These are phyloP conservation scores for Catocala nupta DNA, from an alignment of 2,888 invertebrate genomes.

Conservation along the genomic window DNA sequence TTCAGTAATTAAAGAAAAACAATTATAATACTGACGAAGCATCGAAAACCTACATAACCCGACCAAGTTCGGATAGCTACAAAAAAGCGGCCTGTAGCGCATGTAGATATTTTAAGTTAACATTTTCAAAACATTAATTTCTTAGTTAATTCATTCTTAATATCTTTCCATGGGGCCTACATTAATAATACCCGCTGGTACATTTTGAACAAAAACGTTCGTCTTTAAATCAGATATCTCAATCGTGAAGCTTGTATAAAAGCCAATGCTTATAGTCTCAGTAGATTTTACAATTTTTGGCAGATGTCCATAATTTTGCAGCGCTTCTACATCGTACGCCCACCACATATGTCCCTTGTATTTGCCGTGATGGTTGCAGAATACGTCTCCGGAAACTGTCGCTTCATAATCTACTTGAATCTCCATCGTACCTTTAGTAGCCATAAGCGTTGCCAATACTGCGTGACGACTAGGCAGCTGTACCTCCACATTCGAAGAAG, in stretches of 20 bases:
- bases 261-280: conserved; percentile 37
- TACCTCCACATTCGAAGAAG: conserved; percentile 15
- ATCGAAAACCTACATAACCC: no score
- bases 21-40: no score
- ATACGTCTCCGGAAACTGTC: conserved; percentile 34
- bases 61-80: no score
- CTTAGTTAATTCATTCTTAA: no score
- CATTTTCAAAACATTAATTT: no score
- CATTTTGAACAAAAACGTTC: no score
- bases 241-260: conserved; percentile 29
- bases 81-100: no score
- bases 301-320: conserved; percentile 21
- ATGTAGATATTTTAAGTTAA: no score
- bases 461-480: conserved; percentile 19
- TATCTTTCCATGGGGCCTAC: no score
- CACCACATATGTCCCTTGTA: conserved; percentile 46
- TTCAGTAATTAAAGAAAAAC: no score
- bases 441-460: conserved; percentile 17
- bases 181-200: no score
- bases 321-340: conserved; percentile 33
- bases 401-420: conserved; percentile 44
- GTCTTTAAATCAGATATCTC: conserved; percentile 4
- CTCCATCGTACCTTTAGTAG: conserved; percentile 19
- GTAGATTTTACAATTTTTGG: conserved; percentile 9
- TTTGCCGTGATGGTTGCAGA: conserved; percentile 36